Evolutionary conservation across 2,888 invertebrate genomes (phyloP), one percentile per base, ranked within the genome.

Genomic region (Hecatera dysodea): DNA sequence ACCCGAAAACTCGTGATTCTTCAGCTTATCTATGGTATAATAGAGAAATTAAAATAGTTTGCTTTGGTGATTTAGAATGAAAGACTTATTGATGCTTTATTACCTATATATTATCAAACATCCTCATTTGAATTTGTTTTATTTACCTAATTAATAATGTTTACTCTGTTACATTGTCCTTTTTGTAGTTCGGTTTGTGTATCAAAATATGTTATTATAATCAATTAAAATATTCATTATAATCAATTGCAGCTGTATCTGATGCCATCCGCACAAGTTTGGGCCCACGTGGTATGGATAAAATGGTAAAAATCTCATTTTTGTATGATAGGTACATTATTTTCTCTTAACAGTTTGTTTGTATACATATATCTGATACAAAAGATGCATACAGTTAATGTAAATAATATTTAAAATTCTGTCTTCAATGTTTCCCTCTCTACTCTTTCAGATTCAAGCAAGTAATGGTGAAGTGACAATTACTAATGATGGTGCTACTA

Each of bases 401-500:
- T 39, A 39, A 39, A 39, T 15, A 39, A 39, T 24, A 42, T 27
- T n/a, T n/a, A 19, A 19, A 12, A 27, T 42, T 12, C 42, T 33
- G 15, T n/a, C 48, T 33, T 29, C 52, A 56, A 48, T 53, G 55
- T 57, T 48, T 24, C 17, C 33, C 6, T 19, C 8, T 36, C 44
- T 19, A 55, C 15, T 17, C 17, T 94, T 95, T 76, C 88, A 98
- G 98, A 99, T 99, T 88, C 99, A 99, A 96, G 97, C 99, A 46
- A 97, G 97, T 46, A 99, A 99, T 96, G 99, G 99, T 11, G 99
- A 99, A 96, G 99, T 99, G 0, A 99, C 99, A 3, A 99, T 99
- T 79, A 99, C 99, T 66, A 99, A 99, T 95, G 99, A 99, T 96
- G 99, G 99, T 70, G 99, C 99, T 46, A 99, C 99, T 46, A 99